Conservation (phyloP, 2,797 vertebrate species). For the Siniperca scherzeri region DNA sequence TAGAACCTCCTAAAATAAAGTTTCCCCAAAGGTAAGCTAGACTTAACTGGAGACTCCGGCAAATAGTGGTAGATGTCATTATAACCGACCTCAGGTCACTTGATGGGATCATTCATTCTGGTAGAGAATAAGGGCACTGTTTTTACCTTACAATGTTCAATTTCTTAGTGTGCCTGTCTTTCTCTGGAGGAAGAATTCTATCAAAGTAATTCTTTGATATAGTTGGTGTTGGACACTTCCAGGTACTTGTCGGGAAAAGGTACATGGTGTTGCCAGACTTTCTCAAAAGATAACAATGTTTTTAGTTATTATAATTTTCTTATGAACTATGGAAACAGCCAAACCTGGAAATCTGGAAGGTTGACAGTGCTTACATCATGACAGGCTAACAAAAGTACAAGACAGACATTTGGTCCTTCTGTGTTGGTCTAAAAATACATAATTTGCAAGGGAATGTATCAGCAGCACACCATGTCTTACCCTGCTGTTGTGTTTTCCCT, state of each 20-base stretch:
- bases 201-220: conserved; percentile 23
- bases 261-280: neutral
- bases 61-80: neutral
- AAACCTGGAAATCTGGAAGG: conserved; percentile 20
- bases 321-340: conserved; percentile 7
- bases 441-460: conserved; percentile 20
- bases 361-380: conserved; percentile 17
- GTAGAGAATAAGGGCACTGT: neutral
- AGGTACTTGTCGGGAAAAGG: neutral
- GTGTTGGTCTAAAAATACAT: conserved; percentile 52
- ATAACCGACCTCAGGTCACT: neutral
- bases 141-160: neutral
- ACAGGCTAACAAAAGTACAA: conserved; percentile 29
- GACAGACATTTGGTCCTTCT: conserved; percentile 42
- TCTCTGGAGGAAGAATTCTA: neutral
- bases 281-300: conserved; percentile 13
- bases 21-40: neutral
- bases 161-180: neutral
- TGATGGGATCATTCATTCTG: conserved; percentile 14
- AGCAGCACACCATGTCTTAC: conserved; percentile 26
- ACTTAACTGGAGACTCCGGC: neutral
- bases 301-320: conserved; percentile 17
- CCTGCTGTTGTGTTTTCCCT: conserved; percentile 32
- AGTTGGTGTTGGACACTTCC: neutral
- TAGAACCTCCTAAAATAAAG: neutral